Evolutionary conservation across 1,140 invertebrate species (phyloP).

Genomic region (Hyles vespertilio): DNA sequence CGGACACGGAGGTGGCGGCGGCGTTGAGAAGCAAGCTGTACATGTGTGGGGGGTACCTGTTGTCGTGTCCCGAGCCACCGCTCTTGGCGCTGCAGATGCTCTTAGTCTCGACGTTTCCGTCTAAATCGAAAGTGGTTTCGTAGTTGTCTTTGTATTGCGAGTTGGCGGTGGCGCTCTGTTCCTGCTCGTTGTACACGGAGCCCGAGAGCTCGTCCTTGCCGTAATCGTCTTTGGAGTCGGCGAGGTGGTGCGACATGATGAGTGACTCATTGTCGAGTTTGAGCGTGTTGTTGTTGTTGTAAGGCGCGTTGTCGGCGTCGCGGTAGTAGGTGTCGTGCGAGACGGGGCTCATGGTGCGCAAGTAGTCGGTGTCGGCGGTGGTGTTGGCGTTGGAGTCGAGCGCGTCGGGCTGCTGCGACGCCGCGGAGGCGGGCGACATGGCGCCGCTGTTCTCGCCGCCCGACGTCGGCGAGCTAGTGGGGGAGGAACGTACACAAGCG

Average conservation of each 20-base stretch:
- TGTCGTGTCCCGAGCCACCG: conserved; percentile 81
- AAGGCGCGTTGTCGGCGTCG: conserved; percentile 28
- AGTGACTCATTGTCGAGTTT: conserved; percentile 70
- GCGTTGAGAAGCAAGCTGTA: background rate
- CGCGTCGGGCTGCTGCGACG: conserved; percentile 42
- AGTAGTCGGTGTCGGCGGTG: conserved; percentile 50
- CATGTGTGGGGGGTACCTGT: conserved; percentile 75
- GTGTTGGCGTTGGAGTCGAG: conserved; percentile 56
- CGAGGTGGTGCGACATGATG: conserved; percentile 62
- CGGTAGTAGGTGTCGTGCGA: conserved; percentile 63
- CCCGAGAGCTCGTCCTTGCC: conserved; percentile 51
- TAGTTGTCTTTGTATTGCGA: conserved; percentile 81
- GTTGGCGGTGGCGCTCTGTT: conserved; percentile 36
- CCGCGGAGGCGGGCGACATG: conserved; percentile 62
- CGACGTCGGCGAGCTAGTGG: conserved; percentile 65
- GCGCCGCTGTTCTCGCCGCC: conserved; percentile 58
- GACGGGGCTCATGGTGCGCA: conserved; percentile 56
- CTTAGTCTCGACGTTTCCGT: conserved; percentile 88
- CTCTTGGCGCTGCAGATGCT: conserved; percentile 80
- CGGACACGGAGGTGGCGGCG: too few relatives aligned
- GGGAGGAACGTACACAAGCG: conserved; percentile 59
- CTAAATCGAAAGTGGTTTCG: conserved; percentile 88
- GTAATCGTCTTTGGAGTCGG: conserved; percentile 65
- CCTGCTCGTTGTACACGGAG: conserved; percentile 56
- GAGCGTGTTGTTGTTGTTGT: conserved; percentile 63